Conservation (phyloP, 2,113 vertebrate species). For the Ia io region DNA sequence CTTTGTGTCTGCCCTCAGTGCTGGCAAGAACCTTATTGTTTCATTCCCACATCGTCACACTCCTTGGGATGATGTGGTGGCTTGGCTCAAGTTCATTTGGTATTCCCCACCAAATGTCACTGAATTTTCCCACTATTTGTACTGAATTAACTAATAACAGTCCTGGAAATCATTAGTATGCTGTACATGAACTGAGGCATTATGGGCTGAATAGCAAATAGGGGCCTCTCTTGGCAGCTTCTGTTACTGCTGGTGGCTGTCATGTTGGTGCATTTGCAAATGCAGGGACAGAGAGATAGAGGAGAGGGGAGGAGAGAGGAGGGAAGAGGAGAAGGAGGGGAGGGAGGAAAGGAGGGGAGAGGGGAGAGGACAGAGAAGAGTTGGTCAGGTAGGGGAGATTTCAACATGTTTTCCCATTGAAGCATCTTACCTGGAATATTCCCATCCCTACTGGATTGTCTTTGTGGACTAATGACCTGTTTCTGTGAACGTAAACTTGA, state of each 20-base stretch:
- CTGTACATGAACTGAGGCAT: background rate
- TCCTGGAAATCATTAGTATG: constrained; percentile 33
- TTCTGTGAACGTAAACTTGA: background rate
- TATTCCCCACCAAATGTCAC: constrained; percentile 39
- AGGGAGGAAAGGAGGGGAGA: background rate
- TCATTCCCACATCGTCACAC: background rate
- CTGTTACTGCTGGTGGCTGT: background rate
- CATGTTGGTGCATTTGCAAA: background rate
- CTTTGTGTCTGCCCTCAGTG: constrained; percentile 37
- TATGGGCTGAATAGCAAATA: background rate
- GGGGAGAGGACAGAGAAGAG: background rate
- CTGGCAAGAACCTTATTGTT: constrained; percentile 50
- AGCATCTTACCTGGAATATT: background rate
- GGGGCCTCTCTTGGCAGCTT: background rate
- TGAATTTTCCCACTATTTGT: constrained; percentile 39
- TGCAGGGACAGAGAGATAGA: background rate
- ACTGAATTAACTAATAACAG: constrained; percentile 36
- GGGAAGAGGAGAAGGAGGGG: background rate
- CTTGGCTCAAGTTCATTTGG: constrained; percentile 67
- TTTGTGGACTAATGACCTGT: background rate
- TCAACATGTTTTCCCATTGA: background rate
- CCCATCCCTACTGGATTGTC: background rate
- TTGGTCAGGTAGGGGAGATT: background rate
- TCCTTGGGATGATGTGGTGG: constrained; percentile 30
- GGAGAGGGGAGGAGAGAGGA: background rate